These are phyloP conservation scores for Acrocyrtus sp. DNA, from an alignment of 2,888 invertebrate species.

Conservation along the genomic window DNA sequence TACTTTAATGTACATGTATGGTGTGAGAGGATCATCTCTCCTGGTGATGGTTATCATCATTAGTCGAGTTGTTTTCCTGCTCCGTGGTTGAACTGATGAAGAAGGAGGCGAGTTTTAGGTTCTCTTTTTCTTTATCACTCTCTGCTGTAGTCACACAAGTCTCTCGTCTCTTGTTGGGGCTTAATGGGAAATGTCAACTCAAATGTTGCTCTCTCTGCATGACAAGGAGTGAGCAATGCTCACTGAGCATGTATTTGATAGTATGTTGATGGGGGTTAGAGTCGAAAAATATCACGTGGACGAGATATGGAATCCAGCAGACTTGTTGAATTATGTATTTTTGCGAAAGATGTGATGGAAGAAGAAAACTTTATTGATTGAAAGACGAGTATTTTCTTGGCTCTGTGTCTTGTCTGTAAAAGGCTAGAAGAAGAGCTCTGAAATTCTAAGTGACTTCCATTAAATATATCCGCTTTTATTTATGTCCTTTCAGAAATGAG, in stretches of 20 bases:
- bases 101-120: slow-evolving; percentile 14
- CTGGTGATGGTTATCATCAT: slow-evolving; percentile 16
- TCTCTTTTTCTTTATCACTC: slow-evolving; percentile 7
- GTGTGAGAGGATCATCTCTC: too few relatives aligned
- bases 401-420: too few relatives aligned
- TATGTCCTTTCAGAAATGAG: too few relatives aligned
- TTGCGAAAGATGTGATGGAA: too few relatives aligned
- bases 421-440: too few relatives aligned
- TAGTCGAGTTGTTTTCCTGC: slow-evolving; percentile 21
- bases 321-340: slow-evolving; percentile 36
- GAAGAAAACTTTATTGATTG: too few relatives aligned
- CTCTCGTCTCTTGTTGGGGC: background rate
- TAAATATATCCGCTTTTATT: too few relatives aligned
- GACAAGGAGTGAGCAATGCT: background rate
- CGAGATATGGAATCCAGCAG: slow-evolving; percentile 20
- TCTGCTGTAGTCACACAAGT: slow-evolving; percentile 1
- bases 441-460: too few relatives aligned
- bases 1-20: too few relatives aligned
- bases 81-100: slow-evolving; percentile 10
- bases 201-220: background rate
- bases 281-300: slow-evolving; percentile 18
- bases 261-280: background rate
- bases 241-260: background rate
- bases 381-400: background rate
- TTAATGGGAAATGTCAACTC: slow-evolving; percentile 23